Base-by-base conservation (phyloP, 2,113 vertebrate genomes). In the Platichthys stellatus region DNA sequence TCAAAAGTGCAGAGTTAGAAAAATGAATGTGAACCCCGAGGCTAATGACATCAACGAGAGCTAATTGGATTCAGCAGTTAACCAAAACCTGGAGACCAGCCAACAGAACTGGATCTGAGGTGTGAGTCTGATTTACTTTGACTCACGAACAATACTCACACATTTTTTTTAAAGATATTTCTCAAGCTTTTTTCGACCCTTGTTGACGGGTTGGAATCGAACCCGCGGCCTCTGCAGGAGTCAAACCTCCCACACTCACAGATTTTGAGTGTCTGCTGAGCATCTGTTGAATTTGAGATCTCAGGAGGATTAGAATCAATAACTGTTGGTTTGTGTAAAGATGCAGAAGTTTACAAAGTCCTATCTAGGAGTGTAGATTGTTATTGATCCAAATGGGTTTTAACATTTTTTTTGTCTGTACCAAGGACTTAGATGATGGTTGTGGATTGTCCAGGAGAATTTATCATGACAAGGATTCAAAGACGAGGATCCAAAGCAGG, bases 11-110 rank as follows among this genome's bases (percentile, higher is more conserved):
- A 65, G 63, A 13, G 47, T 23, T 49, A 3, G 31, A 28, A 15
- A 51, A 51, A 15, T 13, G 59, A 9, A 45, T 23, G n/a, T 15
- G 62, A 65, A 20, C 7, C 63, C 63, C 13, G 43, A 26, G 43
- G 63, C 43, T 28, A 49, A 26, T 63, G 61, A 63, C 61, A 43
- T 63, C 61, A 63, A 43, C 61, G 14, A n/a, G 14, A n/a, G 17
- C 12, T 63, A 63, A 63, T 23, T 43, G 35, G 61, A 63, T 11
- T 40, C 61, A 65, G 45, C 24, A 66, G 43, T 47, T 64, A 47
- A 28, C 24, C 24, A 24, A 51, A 66, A 66, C 23, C 15, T 14
- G 2, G 18, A 43, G 10, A 12, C 2, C 54, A 24, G 21, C 1
- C 5, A 5, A 10, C 18, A 18, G 51, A 38, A 61, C 14, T 4